Conservation (phyloP, 1,140 invertebrate genomes). For the Alviniconcha marisindica region DNA sequence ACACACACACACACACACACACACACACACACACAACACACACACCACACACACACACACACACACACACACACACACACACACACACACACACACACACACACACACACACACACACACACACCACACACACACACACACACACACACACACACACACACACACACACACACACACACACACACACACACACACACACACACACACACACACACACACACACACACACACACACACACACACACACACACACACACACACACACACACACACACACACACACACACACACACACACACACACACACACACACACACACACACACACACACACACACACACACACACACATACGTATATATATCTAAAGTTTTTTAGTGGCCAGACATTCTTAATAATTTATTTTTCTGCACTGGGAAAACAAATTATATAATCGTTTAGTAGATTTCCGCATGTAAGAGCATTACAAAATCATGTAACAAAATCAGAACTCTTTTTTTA, state of each 20-base stretch:
- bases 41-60: background rate
- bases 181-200: slow-evolving; percentile 5
- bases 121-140: slow-evolving; percentile 1
- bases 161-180: slow-evolving; percentile 6
- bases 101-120: background rate
- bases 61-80: background rate
- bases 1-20: background rate
- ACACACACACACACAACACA: background rate
- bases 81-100: background rate
- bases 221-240: background rate
- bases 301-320: background rate
- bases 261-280: background rate
- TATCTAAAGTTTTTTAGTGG: too few species aligned
- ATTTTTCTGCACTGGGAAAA: too few species aligned
- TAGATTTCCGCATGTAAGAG: too few species aligned
- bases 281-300: background rate
- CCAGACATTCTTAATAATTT: too few species aligned
- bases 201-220: slow-evolving; percentile 5
- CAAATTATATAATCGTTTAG: too few species aligned
- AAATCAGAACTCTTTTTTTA: too few species aligned
- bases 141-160: background rate
- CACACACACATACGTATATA: slow-evolving; percentile 19
- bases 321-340: background rate
- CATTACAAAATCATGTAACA: too few species aligned
- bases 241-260: slow-evolving; percentile 3